These are phyloP conservation scores for Oligia latruncula DNA, from an alignment of 2,888 invertebrate species.

Conservation along the genomic window DNA sequence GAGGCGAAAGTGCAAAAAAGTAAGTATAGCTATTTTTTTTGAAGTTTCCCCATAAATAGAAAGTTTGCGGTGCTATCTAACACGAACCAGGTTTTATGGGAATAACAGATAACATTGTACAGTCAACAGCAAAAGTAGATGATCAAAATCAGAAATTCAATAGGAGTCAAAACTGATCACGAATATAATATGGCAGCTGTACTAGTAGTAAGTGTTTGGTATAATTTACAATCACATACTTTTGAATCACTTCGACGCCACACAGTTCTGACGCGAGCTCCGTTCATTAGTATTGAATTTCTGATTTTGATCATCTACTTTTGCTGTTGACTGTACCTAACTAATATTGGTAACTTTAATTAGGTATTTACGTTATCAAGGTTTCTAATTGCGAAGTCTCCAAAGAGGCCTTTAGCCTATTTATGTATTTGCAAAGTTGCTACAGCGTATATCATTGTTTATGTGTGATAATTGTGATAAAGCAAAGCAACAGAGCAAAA, in stretches of 20 bases:
- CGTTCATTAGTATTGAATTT: no score
- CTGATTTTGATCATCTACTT: no score
- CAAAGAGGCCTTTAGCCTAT: background rate
- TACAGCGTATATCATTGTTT: background rate
- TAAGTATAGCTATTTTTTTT: background rate
- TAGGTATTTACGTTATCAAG: background rate
- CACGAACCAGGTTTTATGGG: background rate
- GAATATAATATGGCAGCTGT: no score
- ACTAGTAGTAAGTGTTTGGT: no score
- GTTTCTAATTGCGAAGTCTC: background rate
- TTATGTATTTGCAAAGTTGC: background rate
- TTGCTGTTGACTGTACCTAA: no score
- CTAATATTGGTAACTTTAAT: background rate
- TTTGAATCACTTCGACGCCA: no score
- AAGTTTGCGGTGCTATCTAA: background rate
- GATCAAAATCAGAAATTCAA: no score
- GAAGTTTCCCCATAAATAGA: conserved; percentile 7
- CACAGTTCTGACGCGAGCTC: no score
- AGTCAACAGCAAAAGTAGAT: no score
- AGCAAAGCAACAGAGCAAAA: background rate
- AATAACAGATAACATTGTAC: background rate
- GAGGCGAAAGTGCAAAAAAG: conserved; percentile 26
- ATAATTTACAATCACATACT: no score
- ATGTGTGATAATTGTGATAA: background rate
- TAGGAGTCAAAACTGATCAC: no score